phyloP scores from a whole-genome alignment of 1,140 invertebrate genomes.

The Radopholus similis region DNA sequence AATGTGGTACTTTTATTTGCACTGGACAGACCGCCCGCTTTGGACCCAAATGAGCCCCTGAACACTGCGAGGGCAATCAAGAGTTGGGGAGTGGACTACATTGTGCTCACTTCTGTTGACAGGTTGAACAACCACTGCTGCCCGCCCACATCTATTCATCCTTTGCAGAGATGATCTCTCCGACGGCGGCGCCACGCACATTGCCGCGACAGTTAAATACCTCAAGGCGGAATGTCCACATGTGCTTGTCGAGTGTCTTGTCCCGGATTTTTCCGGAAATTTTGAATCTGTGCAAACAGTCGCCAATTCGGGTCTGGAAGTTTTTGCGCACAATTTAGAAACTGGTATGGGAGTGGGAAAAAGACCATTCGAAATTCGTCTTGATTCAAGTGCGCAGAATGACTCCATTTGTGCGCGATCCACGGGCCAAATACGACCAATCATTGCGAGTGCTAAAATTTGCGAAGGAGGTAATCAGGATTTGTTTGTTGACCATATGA shows the following conservation, averaged over 20 bases:
- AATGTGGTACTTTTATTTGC: too few relatives aligned
- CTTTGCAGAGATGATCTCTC: slow-evolving; percentile 54
- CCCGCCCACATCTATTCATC: slow-evolving; percentile 7
- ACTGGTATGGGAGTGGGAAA: slow-evolving; percentile 73
- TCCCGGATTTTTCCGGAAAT: slow-evolving; percentile 90
- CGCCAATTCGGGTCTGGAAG: slow-evolving; percentile 70
- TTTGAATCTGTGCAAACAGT: background rate
- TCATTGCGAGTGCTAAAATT: slow-evolving; percentile 76
- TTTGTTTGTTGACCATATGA: background rate
- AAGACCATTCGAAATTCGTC: too few relatives aligned
- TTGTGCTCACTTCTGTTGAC: slow-evolving; percentile 95
- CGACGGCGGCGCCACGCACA: slow-evolving; percentile 54
- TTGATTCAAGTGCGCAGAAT: slow-evolving; percentile 65
- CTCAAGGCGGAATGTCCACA: slow-evolving; percentile 68
- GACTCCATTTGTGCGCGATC: slow-evolving; percentile 76
- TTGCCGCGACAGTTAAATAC: slow-evolving; percentile 48
- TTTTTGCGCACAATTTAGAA: slow-evolving; percentile 95
- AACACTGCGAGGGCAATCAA: slow-evolving; percentile 88
- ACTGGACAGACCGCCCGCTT: slow-evolving; percentile 82
- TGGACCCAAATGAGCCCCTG: slow-evolving; percentile 82
- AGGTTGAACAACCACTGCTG: slow-evolving; percentile 69
- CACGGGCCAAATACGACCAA: slow-evolving; percentile 76
- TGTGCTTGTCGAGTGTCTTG: slow-evolving; percentile 91
- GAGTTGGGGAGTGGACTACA: slow-evolving; percentile 91
- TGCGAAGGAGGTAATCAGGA: slow-evolving; percentile 65